Evolutionary conservation across 2,797 vertebrate species (phyloP).

Genomic region (Heterohyrax brucei): DNA sequence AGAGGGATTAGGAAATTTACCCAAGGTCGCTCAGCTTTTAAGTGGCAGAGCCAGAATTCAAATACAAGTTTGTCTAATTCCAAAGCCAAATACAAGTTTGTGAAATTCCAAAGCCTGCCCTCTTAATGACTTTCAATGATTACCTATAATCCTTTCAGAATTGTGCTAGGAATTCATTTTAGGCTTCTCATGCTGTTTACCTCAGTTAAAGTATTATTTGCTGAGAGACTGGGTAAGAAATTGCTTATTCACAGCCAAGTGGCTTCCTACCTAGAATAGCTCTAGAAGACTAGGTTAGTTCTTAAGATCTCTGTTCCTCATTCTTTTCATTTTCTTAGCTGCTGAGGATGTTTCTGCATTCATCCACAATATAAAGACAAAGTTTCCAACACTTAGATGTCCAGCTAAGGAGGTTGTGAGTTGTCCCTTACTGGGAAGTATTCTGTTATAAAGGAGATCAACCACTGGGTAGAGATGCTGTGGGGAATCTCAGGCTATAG

Average conservation of each 20-base stretch:
- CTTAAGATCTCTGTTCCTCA: neutral
- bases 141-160: neutral
- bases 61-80: neutral
- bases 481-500: neutral
- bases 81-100: neutral
- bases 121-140: neutral
- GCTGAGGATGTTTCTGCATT: neutral
- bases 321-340: slow-evolving; percentile 22
- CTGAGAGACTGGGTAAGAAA: neutral
- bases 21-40: neutral
- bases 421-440: neutral
- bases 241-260: neutral
- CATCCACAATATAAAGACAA: neutral
- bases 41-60: slow-evolving; percentile 34
- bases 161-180: neutral
- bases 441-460: neutral
- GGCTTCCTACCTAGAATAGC: neutral
- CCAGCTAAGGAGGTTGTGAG: neutral
- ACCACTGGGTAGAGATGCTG: neutral
- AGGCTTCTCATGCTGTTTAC: neutral
- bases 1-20: neutral
- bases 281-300: neutral
- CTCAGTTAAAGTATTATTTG: slow-evolving; percentile 14
- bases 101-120: neutral
- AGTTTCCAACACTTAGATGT: neutral